A percentile compares a stretch with the other conserved stretches of the same genome.
Conservation (phyloP, 2,113 vertebrate genomes). For the western clawed frog (Xenopus tropicalis) region DNA sequence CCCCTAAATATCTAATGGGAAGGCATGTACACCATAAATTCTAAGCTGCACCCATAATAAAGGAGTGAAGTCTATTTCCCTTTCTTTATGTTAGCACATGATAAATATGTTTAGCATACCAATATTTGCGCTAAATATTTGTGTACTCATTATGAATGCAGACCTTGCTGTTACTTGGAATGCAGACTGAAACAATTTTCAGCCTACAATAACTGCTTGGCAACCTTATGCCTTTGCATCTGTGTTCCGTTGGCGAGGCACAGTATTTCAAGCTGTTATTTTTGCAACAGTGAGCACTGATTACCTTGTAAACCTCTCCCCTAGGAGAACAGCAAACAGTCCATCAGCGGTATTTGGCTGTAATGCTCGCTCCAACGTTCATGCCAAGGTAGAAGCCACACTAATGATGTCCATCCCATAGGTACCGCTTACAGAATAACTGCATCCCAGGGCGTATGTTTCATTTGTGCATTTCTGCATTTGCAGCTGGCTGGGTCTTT, state of each 20-base stretch:
- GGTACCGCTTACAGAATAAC: neutral
- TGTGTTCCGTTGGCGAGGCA: conserved; percentile 19
- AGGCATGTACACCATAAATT: no score
- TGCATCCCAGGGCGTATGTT: no score
- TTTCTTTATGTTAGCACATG: no score
- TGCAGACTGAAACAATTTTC: neutral
- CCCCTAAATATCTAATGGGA: no score
- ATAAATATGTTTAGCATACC: no score
- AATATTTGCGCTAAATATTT: neutral
- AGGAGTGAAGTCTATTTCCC: no score
- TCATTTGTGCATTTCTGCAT: no score
- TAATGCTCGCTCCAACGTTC: neutral
- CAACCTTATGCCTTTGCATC: conserved; percentile 16
- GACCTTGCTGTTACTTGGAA: neutral
- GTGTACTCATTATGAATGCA: neutral
- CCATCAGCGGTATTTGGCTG: conserved; percentile 9
- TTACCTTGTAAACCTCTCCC: conserved; percentile 25
- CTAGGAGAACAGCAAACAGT: neutral
- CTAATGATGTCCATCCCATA: neutral
- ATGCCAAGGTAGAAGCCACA: neutral
- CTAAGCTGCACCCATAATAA: no score
- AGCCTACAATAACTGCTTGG: neutral
- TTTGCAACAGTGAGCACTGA: conserved; percentile 35
- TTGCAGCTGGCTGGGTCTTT: no score
- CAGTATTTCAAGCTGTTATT: conserved; percentile 36